A percentile compares a stretch with the other conserved stretches of the same genome.
Evolutionary conservation across 2,797 vertebrate species (phyloP).

Genomic region (Fundulus diaphanus): DNA sequence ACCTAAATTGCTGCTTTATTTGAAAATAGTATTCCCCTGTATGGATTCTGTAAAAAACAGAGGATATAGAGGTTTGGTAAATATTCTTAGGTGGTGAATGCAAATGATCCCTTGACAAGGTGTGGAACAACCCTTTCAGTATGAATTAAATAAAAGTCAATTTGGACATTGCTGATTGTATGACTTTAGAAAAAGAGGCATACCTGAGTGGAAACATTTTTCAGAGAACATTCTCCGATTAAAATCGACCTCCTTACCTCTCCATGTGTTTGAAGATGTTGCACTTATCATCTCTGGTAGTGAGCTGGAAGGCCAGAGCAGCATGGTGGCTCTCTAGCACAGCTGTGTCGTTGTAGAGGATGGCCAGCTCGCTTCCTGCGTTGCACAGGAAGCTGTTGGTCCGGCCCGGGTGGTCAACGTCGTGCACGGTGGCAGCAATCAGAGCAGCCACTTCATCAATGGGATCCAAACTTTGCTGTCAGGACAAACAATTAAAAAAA

Average conservation of each 20-base stretch:
- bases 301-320: slow-evolving; percentile 96
- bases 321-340: slow-evolving; percentile 97
- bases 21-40: too few relatives aligned
- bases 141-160: too few relatives aligned
- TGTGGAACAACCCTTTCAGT: not conserved
- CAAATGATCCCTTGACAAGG: not conserved
- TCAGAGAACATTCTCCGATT: not conserved
- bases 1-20: too few relatives aligned
- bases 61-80: too few relatives aligned
- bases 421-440: slow-evolving; percentile 94
- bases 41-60: too few relatives aligned
- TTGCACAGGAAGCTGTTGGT: slow-evolving; percentile 98
- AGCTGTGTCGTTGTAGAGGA: slow-evolving; percentile 93
- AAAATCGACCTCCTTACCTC: slow-evolving; percentile 77
- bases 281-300: slow-evolving; percentile 89
- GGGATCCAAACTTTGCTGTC: slow-evolving; percentile 92
- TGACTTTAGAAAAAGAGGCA: not conserved
- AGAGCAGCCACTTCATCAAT: slow-evolving; percentile 93
- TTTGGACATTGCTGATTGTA: not conserved
- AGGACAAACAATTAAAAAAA: not conserved
- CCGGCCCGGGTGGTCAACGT: slow-evolving; percentile 95
- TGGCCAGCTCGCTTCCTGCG: slow-evolving; percentile 90
- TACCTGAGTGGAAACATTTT: not conserved
- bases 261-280: slow-evolving; percentile 98
- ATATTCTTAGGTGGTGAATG: too few relatives aligned